Percentiles rank a stretch among this genome's conserved stretches.
These are phyloP conservation scores for Todiramphus saurophagus DNA, from an alignment of 2,113 vertebrate genomes.

Conservation along the genomic window DNA sequence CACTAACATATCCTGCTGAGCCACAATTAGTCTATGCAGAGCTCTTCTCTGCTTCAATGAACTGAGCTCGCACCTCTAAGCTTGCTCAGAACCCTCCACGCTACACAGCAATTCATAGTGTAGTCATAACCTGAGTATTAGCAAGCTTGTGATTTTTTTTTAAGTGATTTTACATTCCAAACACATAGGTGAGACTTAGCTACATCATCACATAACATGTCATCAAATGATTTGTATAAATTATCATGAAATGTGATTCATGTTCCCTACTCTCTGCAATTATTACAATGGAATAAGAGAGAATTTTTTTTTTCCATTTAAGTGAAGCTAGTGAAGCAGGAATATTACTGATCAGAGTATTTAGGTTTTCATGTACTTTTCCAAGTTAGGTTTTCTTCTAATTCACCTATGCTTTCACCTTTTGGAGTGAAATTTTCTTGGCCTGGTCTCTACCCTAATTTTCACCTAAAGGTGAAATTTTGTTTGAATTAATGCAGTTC, in stretches of 20 bases:
- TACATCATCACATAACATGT: constrained; percentile 5
- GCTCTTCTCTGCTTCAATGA: neutral
- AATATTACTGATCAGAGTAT: neutral
- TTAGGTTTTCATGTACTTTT: neutral
- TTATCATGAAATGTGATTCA: neutral
- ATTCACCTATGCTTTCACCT: neutral
- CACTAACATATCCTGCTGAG: neutral
- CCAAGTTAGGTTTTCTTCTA: neutral
- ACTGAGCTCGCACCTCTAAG: neutral
- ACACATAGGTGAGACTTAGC: constrained; percentile 6
- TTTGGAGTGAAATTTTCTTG: neutral
- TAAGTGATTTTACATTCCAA: constrained; percentile 10
- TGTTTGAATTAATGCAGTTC: constrained; percentile 25
- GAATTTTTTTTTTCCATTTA: neutral
- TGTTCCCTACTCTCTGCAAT: neutral
- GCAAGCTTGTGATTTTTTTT: neutral
- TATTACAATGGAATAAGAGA: neutral
- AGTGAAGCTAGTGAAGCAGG: neutral
- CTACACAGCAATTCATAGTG: neutral
- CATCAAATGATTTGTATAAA: constrained; percentile 48
- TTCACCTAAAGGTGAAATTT: neutral
- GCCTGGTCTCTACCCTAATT: neutral
- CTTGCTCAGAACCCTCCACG: neutral
- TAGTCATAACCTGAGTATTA: neutral
- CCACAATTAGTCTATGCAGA: neutral